Conservation (phyloP, 1,140 invertebrate species). For the Orchesella cincta region DNA sequence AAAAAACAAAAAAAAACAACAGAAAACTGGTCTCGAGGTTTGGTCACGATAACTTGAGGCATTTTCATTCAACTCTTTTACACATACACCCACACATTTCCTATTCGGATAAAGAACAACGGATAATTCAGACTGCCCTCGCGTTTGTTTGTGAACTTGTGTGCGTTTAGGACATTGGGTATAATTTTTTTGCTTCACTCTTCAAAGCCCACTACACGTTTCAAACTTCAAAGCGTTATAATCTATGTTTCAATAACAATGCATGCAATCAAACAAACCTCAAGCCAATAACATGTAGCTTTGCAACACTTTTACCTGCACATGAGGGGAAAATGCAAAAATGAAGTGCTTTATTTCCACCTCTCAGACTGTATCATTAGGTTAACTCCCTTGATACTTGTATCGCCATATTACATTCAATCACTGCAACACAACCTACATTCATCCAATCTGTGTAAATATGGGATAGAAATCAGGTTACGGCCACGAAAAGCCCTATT, state of each 20-base stretch:
- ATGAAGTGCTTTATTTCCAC: neutral
- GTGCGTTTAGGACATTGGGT: neutral
- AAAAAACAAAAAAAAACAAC: neutral
- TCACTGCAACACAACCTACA: slow-evolving; percentile 20
- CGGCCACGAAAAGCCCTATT: slow-evolving; percentile 1
- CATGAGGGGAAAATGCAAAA: neutral
- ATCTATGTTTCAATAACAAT: neutral
- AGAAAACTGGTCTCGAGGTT: slow-evolving; percentile 14
- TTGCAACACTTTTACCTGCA: neutral
- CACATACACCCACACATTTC: slow-evolving; percentile 16
- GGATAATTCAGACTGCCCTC: neutral
- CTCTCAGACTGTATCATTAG: neutral
- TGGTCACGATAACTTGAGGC: slow-evolving; percentile 23
- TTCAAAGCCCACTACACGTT: neutral
- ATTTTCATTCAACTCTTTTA: slow-evolving; percentile 6
- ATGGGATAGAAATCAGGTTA: neutral
- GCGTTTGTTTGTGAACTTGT: neutral
- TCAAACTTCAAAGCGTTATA: neutral
- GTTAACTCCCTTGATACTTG: neutral
- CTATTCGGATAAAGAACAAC: slow-evolving; percentile 10
- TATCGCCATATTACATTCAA: neutral
- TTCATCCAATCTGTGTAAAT: neutral
- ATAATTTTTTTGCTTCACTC: neutral
- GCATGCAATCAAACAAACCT: neutral
- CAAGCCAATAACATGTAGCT: neutral